Percentiles rank a stretch among this genome's conserved stretches.
Evolutionary conservation across 2,113 vertebrate genomes (phyloP).

Genomic region (Phaethornis superciliosus): DNA sequence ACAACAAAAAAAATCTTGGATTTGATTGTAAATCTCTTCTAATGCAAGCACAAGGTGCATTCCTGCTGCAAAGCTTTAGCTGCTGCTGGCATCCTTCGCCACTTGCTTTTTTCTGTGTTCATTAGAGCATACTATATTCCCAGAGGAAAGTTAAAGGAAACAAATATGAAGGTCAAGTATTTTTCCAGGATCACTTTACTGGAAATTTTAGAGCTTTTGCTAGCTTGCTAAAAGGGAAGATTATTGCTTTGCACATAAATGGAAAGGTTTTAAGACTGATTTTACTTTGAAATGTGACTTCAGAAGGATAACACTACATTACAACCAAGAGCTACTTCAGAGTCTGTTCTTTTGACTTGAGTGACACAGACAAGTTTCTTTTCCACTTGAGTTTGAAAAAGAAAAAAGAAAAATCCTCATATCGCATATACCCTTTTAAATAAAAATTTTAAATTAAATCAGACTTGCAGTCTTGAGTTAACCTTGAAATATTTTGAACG

Average conservation of each 20-base stretch:
- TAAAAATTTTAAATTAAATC: not conserved
- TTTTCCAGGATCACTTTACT: slow-evolving; percentile 47
- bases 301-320: not conserved
- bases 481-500: not conserved
- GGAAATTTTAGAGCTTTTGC: slow-evolving; percentile 32
- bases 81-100: slow-evolving; percentile 36
- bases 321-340: not conserved
- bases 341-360: not conserved
- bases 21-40: slow-evolving; percentile 11
- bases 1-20: not conserved
- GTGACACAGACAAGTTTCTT: not conserved
- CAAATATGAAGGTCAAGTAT: not conserved
- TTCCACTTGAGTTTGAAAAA: not conserved
- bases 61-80: slow-evolving; percentile 32
- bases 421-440: not conserved
- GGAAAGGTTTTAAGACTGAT: slow-evolving; percentile 1
- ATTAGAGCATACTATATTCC: not conserved
- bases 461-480: not conserved
- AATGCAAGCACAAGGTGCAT: slow-evolving; percentile 17
- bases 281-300: slow-evolving; percentile 36
- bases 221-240: not conserved
- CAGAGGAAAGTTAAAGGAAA: slow-evolving; percentile 29
- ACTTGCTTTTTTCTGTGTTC: not conserved
- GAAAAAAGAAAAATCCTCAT: not conserved
- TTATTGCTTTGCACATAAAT: slow-evolving; percentile 9